Conservation (phyloP, 2,113 vertebrate genomes). For the Periophthalmus modestus region DNA sequence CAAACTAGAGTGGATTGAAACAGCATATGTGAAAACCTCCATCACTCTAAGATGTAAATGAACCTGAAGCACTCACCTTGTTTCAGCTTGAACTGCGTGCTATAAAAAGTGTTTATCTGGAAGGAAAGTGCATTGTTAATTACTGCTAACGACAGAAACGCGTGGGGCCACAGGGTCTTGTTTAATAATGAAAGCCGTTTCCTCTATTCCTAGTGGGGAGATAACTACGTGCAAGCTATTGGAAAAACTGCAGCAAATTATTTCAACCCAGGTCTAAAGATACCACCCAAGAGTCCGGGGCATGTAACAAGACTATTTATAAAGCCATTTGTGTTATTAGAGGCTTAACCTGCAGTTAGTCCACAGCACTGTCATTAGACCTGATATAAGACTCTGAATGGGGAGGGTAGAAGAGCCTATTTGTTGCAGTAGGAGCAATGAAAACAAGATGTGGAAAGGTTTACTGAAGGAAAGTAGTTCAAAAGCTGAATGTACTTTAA, state of each 20-base stretch:
- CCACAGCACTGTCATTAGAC: constrained; percentile 6
- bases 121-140: constrained; percentile 69
- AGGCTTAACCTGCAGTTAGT: constrained; percentile 3
- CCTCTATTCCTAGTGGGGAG: constrained; percentile 48
- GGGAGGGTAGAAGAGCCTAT: neutral
- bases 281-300: constrained; percentile 1
- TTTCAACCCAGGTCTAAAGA: constrained; percentile 18
- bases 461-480: neutral
- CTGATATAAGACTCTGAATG: neutral
- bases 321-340: constrained; percentile 1
- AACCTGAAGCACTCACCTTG: constrained; percentile 35
- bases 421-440: neutral
- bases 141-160: constrained; percentile 56
- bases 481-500: neutral
- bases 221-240: constrained; percentile 40
- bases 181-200: constrained; percentile 69
- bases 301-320: neutral
- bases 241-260: constrained; percentile 52
- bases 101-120: constrained; percentile 57
- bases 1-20: constrained; percentile 37
- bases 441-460: constrained; percentile 2
- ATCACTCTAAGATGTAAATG: constrained; percentile 40
- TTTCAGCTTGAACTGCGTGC: constrained; percentile 39
- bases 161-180: constrained; percentile 32
- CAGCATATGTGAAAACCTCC: constrained; percentile 16